Evolutionary conservation across 2,888 invertebrate species (phyloP).

Genomic region (Ectemnius continuus): DNA sequence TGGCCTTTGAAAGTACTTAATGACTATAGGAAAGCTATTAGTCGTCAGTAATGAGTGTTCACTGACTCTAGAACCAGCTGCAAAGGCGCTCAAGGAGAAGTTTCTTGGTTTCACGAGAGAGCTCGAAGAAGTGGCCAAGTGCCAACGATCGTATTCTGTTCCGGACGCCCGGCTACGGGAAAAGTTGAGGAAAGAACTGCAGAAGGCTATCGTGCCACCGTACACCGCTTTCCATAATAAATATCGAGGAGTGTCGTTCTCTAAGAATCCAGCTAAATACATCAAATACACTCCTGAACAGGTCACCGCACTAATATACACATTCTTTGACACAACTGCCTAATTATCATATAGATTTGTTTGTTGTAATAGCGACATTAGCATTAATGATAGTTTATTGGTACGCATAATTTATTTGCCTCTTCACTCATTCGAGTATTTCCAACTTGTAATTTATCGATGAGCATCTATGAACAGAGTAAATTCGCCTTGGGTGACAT

Average conservation of each 20-base stretch:
- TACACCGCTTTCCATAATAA: constrained; percentile 91
- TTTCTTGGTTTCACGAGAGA: constrained; percentile 92
- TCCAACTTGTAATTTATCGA: background rate
- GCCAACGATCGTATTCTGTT: constrained; percentile 94
- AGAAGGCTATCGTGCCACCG: constrained; percentile 90
- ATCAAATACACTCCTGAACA: constrained; percentile 93
- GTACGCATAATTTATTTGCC: background rate
- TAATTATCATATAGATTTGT: constrained; percentile 70
- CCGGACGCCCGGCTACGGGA: constrained; percentile 95
- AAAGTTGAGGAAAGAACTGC: constrained; percentile 92
- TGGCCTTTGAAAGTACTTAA: too few species aligned
- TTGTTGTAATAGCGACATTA: background rate
- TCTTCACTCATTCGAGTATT: background rate
- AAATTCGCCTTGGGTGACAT: background rate
- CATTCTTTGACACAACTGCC: constrained; percentile 94
- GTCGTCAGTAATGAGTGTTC: constrained; percentile 8
- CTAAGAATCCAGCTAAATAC: constrained; percentile 96
- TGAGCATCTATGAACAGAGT: too few species aligned
- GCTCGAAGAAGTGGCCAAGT: constrained; percentile 91
- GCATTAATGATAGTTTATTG: background rate
- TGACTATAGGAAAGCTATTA: background rate
- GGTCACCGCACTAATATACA: constrained; percentile 90
- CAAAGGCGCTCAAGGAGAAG: constrained; percentile 74
- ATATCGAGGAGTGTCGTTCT: constrained; percentile 88
- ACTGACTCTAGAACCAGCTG: constrained; percentile 78